These are phyloP conservation scores for Troides helena DNA, from an alignment of 2,888 invertebrate genomes.

Conservation along the genomic window DNA sequence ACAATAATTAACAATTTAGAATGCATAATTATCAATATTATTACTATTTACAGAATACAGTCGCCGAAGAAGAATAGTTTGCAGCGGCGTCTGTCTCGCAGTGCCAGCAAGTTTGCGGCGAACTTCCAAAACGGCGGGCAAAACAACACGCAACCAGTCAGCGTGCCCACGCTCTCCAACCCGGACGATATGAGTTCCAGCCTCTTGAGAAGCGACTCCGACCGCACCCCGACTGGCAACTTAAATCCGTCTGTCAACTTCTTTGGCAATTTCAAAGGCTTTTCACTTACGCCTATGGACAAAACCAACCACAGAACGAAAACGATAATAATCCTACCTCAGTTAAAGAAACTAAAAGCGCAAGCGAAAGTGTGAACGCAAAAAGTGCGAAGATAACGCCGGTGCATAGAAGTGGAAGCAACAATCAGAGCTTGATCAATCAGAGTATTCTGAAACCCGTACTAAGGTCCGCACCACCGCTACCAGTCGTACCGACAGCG, in stretches of 20 bases:
- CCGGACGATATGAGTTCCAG: constrained; percentile 87
- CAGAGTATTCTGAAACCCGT: constrained; percentile 71
- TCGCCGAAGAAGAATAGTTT: constrained; percentile 73
- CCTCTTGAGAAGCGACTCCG: constrained; percentile 79
- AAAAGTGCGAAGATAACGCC: constrained; percentile 80
- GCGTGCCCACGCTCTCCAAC: constrained; percentile 79
- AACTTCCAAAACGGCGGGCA: constrained; percentile 66
- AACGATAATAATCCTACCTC: constrained; percentile 35
- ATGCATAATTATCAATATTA: background rate
- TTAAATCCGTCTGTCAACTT: constrained; percentile 81
- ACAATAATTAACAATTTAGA: no score
- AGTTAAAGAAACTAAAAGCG: constrained; percentile 31
- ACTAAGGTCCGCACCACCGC: constrained; percentile 82
- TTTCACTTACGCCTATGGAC: constrained; percentile 85
- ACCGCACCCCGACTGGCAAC: constrained; percentile 67
- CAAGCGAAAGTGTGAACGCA: constrained; percentile 39
- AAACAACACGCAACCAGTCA: constrained; percentile 59
- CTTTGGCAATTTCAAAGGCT: constrained; percentile 93
- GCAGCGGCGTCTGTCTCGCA: constrained; percentile 68
- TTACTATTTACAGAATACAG: constrained; percentile 51
- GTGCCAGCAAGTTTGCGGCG: constrained; percentile 72
- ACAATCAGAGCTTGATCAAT: constrained; percentile 57
- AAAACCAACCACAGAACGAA: constrained; percentile 56
- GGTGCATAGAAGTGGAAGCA: constrained; percentile 68
- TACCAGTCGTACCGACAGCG: constrained; percentile 78